A percentile compares a stretch with the other conserved stretches of the same genome.
These are phyloP conservation scores for Paramormyrops hopkinsi DNA, from an alignment of 2,797 vertebrate species.

Conservation along the genomic window DNA sequence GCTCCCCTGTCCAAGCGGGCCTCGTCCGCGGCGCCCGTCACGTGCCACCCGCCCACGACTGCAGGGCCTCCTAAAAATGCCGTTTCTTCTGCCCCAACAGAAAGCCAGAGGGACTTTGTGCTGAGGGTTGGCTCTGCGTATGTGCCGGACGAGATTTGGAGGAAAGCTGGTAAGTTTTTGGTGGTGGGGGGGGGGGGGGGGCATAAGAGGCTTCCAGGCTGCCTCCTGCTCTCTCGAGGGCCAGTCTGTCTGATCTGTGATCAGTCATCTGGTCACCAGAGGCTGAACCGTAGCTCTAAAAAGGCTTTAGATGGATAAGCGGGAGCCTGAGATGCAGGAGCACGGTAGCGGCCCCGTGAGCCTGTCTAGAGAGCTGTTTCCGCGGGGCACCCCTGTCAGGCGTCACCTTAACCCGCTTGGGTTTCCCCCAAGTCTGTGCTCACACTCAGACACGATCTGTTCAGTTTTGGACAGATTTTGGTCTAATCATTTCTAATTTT, in stretches of 20 bases:
- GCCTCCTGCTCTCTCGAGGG: not conserved
- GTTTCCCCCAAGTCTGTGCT: not conserved
- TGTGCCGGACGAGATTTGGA: constrained; percentile 98
- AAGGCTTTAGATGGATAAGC: not conserved
- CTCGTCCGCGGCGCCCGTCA: not conserved
- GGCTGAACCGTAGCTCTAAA: not conserved
- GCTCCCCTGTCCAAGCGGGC: constrained; percentile 28
- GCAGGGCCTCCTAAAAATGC: constrained; percentile 9
- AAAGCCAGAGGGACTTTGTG: constrained; percentile 82
- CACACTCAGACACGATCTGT: not conserved
- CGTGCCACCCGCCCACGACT: constrained; percentile 15
- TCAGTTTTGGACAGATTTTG: not conserved
- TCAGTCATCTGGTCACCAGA: not conserved
- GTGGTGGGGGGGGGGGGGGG: constrained; percentile 14
- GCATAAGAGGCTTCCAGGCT: not conserved
- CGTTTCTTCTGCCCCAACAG: constrained; percentile 50
- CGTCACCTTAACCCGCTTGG: not conserved
- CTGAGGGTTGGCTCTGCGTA: constrained; percentile 79
- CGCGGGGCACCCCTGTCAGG: not conserved
- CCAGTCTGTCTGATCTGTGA: not conserved
- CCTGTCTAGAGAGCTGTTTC: not conserved
- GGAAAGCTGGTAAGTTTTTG: constrained; percentile 82
- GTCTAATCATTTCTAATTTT: not conserved
- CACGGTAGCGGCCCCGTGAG: no score
- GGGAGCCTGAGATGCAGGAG: not conserved